Base-by-base conservation (phyloP, 2,888 invertebrate genomes). In the Cerastis rubricosa region DNA sequence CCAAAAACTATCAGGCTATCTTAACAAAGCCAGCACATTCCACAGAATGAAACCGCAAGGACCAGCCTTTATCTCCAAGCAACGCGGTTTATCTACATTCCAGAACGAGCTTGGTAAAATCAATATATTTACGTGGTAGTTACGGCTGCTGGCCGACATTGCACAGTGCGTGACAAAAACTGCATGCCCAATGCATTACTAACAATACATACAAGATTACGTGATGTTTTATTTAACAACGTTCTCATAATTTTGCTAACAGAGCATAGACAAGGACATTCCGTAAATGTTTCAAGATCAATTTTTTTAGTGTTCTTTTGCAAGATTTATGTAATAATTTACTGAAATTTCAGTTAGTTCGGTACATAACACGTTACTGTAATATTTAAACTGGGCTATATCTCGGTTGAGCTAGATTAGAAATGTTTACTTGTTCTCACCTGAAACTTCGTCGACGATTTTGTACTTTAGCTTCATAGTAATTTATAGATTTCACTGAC, bases 181-280 rank as follows among this genome's bases (percentile, higher is more conserved):
- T 85, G 87, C 86, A 87, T 78, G 80, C 61, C 65, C 74, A 76
- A 85, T 84, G 84, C 81, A 83, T 85, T 82, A 76, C 76, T 57
- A 69, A 71, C 70, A 66, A 75, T 40, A 64, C 35, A 67, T 68
- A 72, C 43, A 74, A 74, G 47, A 71, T 81, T 83, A 89, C 89
- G 90, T 90, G 92, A 86, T 78, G 78, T 85, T 90, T 87, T 86
- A 74, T 75, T 88, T 89, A 84, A 76, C 86, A 81, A 29, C 71
- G 9, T 59, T 19, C 54, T 76, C 72, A 59, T 86, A 86, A 77
- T 83, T 80, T 74, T 40, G 70, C 47, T 85, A 82, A 71, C 83
- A 59, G 40, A 59, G 12, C 64, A 59, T 73, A 68, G 65, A 69
- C 74, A 83, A 86, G 86, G 87, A 76, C 77, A 66, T 35, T 77